phyloP scores from a whole-genome alignment of 64 coral and sea anemone genomes.

The Pocillopora verrucosa region DNA sequence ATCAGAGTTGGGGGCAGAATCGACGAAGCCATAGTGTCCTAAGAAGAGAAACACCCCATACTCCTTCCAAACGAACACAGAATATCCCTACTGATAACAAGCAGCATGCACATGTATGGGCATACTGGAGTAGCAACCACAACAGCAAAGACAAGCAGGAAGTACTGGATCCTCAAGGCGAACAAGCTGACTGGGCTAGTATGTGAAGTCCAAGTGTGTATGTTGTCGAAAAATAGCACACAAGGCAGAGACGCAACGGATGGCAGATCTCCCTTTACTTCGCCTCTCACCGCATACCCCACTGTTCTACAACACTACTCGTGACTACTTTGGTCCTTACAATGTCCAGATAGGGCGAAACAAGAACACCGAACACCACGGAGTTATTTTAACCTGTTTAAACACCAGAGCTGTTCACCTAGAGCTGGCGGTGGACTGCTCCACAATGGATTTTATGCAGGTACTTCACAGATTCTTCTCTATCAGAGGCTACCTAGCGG shows the following conservation, averaged over 20 bases:
- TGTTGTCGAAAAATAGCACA: background rate
- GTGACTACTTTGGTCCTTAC: too few relatives aligned
- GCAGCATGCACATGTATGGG: background rate
- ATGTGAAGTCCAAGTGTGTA: background rate
- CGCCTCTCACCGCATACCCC: conserved; percentile 16
- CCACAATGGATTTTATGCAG: too few relatives aligned
- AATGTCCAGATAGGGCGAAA: too few relatives aligned
- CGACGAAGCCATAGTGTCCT: conserved; percentile 6
- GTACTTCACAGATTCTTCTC: too few relatives aligned
- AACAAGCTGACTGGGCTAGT: conserved; percentile 7
- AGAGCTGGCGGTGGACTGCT: too few relatives aligned
- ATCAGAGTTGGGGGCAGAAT: conserved; percentile 47
- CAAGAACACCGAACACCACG: too few relatives aligned
- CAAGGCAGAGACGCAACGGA: background rate
- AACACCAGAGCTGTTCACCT: too few relatives aligned
- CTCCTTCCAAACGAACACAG: conserved; percentile 5
- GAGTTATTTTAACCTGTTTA: too few relatives aligned
- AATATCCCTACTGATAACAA: conserved; percentile 10
- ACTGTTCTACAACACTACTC: too few relatives aligned
- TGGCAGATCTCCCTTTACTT: conserved; percentile 17
- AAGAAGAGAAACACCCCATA: conserved; percentile 32
- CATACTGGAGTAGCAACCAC: background rate
- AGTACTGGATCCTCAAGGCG: conserved; percentile 15
- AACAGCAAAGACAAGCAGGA: background rate
- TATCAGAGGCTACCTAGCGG: too few relatives aligned